phyloP scores from a whole-genome alignment of 2,797 vertebrate species.

The Anomalospiza imberbis region DNA sequence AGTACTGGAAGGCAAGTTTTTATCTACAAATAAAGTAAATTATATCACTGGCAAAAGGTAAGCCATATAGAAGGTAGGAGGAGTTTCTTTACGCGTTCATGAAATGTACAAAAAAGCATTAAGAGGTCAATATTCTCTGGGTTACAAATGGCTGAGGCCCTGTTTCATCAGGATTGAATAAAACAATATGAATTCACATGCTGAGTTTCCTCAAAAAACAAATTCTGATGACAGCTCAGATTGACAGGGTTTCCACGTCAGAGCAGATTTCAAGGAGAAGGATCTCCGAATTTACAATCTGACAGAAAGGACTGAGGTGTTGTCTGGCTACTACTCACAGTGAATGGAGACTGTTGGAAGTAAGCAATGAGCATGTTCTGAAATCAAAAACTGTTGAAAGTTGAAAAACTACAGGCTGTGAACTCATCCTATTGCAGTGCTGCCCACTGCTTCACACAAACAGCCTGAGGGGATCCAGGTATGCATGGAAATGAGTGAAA shows the following conservation, averaged over 20 bases:
- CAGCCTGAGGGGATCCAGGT: background rate
- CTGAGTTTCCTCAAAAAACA: background rate
- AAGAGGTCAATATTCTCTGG: background rate
- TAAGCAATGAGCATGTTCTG: background rate
- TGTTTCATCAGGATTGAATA: background rate
- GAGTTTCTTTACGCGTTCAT: background rate
- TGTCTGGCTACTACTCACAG: background rate
- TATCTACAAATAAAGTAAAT: background rate
- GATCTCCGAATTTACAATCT: background rate
- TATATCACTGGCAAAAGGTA: background rate
- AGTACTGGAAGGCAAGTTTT: accelerated
- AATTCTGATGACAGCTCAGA: background rate
- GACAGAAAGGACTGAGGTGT: background rate
- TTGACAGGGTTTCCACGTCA: background rate
- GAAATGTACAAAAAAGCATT: background rate
- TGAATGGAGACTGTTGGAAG: background rate
- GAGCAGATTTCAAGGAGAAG: background rate
- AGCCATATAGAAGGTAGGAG: background rate
- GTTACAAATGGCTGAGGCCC: background rate
- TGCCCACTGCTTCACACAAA: background rate
- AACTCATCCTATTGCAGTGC: background rate
- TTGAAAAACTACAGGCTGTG: background rate
- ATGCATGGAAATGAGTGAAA: background rate
- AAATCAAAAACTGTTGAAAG: background rate
- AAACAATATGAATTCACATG: background rate